phyloP scores from a whole-genome alignment of 2,888 invertebrate genomes.

The Trachelus iudaicus region DNA sequence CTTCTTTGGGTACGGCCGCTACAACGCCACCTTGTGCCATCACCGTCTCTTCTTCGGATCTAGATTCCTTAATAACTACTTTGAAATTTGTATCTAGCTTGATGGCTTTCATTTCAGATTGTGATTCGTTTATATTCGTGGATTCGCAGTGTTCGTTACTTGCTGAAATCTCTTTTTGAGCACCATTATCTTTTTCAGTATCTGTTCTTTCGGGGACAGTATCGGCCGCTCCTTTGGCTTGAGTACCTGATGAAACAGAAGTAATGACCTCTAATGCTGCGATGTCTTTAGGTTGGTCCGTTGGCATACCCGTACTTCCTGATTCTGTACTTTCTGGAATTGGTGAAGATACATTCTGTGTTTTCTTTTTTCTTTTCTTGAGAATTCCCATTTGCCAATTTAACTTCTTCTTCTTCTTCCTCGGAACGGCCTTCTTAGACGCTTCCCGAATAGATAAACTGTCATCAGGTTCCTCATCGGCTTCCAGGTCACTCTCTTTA shows the following conservation, averaged over 20 bases:
- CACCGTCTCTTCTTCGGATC: background rate
- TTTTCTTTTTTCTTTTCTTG: constrained; percentile 32
- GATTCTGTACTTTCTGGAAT: background rate
- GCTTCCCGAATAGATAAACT: background rate
- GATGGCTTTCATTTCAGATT: background rate
- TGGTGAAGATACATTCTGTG: background rate
- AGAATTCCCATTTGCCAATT: constrained; percentile 52
- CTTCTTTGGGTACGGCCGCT: constrained; percentile 13
- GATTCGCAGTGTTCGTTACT: constrained; percentile 1
- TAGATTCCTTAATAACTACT: constrained; percentile 33
- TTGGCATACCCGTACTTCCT: background rate
- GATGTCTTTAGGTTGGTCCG: background rate
- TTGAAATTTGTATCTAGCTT: constrained; percentile 52
- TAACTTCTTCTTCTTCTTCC: constrained; percentile 50
- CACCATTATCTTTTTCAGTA: background rate
- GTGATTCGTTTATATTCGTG: background rate
- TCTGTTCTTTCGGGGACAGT: background rate
- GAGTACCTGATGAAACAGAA: background rate
- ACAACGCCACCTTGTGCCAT: constrained; percentile 12
- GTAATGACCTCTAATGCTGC: background rate
- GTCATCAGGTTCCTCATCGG: constrained; percentile 31
- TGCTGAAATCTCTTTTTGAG: background rate
- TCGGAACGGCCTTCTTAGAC: background rate
- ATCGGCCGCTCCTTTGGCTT: background rate
- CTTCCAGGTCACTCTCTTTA: constrained; percentile 35